A percentile compares a stretch with the other conserved stretches of the same genome.
These are phyloP conservation scores for Pterocles gutturalis DNA, from an alignment of 2,113 vertebrate genomes.

Conservation along the genomic window DNA sequence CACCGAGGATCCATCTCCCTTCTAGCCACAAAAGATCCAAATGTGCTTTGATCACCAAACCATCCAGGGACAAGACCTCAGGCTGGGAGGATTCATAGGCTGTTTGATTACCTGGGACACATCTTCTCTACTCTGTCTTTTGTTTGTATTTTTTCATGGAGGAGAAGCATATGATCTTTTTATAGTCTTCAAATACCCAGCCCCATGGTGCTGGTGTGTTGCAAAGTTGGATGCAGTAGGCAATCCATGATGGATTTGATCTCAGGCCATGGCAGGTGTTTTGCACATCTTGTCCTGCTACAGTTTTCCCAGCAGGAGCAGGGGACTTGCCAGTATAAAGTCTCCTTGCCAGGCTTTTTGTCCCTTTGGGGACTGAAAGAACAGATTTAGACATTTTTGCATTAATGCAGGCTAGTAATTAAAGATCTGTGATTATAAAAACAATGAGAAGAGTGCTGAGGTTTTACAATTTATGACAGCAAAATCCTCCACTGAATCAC, in stretches of 20 bases:
- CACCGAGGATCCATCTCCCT: neutral
- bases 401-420: neutral
- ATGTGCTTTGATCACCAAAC: neutral
- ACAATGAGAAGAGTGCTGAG: neutral
- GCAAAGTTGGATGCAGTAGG: neutral
- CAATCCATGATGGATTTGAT: neutral
- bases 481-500: neutral
- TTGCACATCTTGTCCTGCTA: neutral
- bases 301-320: neutral
- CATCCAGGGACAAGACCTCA: rapidly evolving
- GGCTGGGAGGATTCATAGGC: neutral
- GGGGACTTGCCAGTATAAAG: neutral
- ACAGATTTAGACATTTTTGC: neutral
- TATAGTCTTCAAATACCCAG: neutral
- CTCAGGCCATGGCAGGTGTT: neutral
- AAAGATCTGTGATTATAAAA: neutral
- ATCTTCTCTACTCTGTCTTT: neutral
- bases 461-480: neutral
- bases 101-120: neutral
- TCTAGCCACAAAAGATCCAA: neutral
- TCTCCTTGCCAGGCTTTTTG: neutral
- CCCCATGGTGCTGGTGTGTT: neutral
- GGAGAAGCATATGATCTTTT: neutral
- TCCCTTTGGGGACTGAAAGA: neutral
- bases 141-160: neutral